A percentile compares a stretch with the other conserved stretches of the same genome.
Conservation (phyloP, 2,888 invertebrate genomes). For the Drosophila meridiana region DNA sequence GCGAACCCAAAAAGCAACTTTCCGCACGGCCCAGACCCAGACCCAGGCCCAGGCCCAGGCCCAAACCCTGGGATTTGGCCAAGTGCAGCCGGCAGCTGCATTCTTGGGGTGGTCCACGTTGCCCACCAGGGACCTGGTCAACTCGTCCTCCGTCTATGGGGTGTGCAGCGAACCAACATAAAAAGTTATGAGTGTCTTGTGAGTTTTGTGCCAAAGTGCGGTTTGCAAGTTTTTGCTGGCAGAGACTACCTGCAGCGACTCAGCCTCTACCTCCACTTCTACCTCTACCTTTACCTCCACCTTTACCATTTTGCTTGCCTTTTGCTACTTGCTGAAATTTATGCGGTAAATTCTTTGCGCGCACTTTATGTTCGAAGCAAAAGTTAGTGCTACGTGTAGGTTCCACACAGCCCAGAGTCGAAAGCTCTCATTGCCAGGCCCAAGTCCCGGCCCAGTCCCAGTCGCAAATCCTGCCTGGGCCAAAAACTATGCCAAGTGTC, state of each 20-base stretch:
- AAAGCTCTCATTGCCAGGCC: constrained; percentile 28
- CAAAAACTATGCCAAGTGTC: constrained; percentile 81
- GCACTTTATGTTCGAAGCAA: constrained; percentile 81
- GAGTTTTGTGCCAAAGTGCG: constrained; percentile 82
- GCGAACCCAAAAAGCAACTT: constrained; percentile 41
- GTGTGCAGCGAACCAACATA: constrained; percentile 78
- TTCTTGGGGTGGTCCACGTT: constrained; percentile 65
- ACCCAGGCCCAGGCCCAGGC: constrained; percentile 35
- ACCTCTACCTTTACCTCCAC: constrained; percentile 22
- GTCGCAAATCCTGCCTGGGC: constrained; percentile 24
- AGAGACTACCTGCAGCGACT: constrained; percentile 53
- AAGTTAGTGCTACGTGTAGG: constrained; percentile 80
- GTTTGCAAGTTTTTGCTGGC: constrained; percentile 71
- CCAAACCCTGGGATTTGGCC: constrained; percentile 66
- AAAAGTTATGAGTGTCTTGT: constrained; percentile 81
- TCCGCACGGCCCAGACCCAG: constrained; percentile 39
- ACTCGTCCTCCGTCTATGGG: constrained; percentile 43
- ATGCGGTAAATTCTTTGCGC: constrained; percentile 80
- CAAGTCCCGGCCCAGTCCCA: not conserved
- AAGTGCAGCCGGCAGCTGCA: constrained; percentile 69
- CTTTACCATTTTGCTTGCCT: constrained; percentile 56
- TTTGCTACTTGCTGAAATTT: constrained; percentile 78
- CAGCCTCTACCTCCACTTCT: constrained; percentile 3
- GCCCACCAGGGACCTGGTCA: constrained; percentile 46
- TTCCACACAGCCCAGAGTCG: constrained; percentile 21